Conservation (phyloP, 2,113 vertebrate species). For the Ochotona curzoniae region DNA sequence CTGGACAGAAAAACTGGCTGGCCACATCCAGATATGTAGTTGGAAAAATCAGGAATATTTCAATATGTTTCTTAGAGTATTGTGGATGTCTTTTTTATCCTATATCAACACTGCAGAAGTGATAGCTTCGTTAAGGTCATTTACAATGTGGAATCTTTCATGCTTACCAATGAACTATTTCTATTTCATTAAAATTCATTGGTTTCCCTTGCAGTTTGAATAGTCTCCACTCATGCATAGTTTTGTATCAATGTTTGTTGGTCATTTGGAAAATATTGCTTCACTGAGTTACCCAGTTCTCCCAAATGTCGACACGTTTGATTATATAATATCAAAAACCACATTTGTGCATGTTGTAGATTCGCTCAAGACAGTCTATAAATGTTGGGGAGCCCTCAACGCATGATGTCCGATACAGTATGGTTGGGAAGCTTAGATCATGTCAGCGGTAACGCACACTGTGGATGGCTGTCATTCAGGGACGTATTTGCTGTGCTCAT, state of each 20-base stretch:
- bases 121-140: neutral
- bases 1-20: neutral
- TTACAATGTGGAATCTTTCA: neutral
- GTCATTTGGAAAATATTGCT: neutral
- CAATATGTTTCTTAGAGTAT: neutral
- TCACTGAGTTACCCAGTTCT: neutral
- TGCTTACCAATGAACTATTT: neutral
- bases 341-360: neutral
- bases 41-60: neutral
- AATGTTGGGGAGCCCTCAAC: neutral
- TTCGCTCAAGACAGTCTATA: neutral
- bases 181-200: neutral
- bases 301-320: neutral
- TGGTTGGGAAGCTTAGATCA: neutral
- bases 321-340: neutral
- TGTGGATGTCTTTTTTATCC: neutral
- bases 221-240: neutral
- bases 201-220: neutral
- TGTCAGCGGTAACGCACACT: neutral
- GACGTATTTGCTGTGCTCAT: neutral
- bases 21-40: neutral
- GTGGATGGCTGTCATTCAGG: neutral
- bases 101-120: neutral
- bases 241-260: neutral
- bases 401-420: neutral